Base-by-base conservation (phyloP, 2,888 invertebrate genomes). In the Drosophila setosimentum region DNA sequence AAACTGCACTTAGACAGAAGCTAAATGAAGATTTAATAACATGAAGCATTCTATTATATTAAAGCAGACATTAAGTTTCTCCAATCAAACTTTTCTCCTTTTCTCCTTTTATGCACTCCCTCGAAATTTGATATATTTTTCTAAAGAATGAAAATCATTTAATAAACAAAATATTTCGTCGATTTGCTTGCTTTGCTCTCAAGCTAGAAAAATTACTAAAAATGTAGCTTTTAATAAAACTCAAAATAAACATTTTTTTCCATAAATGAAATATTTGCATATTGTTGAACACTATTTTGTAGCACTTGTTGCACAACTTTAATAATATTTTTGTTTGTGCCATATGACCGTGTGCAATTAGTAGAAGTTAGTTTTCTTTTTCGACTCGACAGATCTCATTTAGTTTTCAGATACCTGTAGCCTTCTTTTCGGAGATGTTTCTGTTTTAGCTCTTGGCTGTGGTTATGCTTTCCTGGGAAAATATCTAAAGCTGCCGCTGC, bases 401-500 rank as follows among this genome's bases (percentile, higher is more conserved):
- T 49, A 45, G 45, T 53, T 67, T 50, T 35, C 27, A 54, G 33
- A 59, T 27, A 69, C 33, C 33, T 59, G 64, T 37, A 51, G 65
- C 55, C 32, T 3, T 37, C 21, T 30, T 45, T 48, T 64, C 24
- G 49, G 49, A 27, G 51, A 21, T 45, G 32, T 33, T 42, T 63
- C 29, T 45, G 3, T 42, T 37, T 29, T 45, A 37, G 35, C 33
- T 54, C 16, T 32, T 27, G n/a, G 69, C 37, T 54, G 35, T 54
- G 55, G 57, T 54, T 61, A 58, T 62, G 59, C 61, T 69, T 69
- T 55, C 68, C 67, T 51, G 61, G 51, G 35, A 63, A 40, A 59
- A 67, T 80, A 75, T 60, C 67, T 63, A 40, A 54, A 48, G 45
- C 27, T 61, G 32, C 32, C 58, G n/a, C 42, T 61, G 51, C 11